phyloP scores from a whole-genome alignment of 2,113 vertebrate genomes.

The Psettodes erumei region DNA sequence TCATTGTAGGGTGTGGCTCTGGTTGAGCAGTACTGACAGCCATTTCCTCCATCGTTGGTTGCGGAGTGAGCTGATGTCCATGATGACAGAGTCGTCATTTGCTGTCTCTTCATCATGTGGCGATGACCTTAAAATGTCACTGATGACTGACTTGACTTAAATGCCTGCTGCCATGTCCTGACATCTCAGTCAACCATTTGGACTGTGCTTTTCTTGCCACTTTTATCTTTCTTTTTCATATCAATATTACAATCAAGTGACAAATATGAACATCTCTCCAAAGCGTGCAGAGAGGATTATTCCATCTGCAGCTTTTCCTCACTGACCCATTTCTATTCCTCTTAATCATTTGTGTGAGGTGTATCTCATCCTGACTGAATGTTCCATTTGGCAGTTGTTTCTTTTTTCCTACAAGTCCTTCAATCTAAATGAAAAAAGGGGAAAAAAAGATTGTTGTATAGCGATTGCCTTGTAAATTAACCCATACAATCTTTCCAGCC shows the following conservation, averaged over 20 bases:
- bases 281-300: background rate
- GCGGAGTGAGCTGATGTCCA: slow-evolving; percentile 11
- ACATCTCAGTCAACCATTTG: slow-evolving; percentile 25
- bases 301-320: background rate
- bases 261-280: background rate
- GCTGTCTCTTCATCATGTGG: slow-evolving; percentile 36
- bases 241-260: background rate
- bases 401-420: background rate
- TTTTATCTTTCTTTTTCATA: background rate
- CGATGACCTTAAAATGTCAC: slow-evolving; percentile 60
- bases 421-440: background rate
- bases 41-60: slow-evolving; percentile 11
- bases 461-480: background rate
- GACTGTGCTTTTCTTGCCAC: slow-evolving; percentile 4
- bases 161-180: slow-evolving; percentile 23
- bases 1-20: slow-evolving; percentile 9
- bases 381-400: background rate
- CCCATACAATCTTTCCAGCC: background rate
- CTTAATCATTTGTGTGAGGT: background rate
- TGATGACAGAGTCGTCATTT: slow-evolving; percentile 46
- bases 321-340: background rate
- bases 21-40: slow-evolving; percentile 29
- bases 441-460: background rate
- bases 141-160: slow-evolving; percentile 32
- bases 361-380: background rate